Evolutionary conservation across 2,888 invertebrate genomes (phyloP), one percentile per base, ranked within the genome.

Genomic region (Limnephilus lunatus): DNA sequence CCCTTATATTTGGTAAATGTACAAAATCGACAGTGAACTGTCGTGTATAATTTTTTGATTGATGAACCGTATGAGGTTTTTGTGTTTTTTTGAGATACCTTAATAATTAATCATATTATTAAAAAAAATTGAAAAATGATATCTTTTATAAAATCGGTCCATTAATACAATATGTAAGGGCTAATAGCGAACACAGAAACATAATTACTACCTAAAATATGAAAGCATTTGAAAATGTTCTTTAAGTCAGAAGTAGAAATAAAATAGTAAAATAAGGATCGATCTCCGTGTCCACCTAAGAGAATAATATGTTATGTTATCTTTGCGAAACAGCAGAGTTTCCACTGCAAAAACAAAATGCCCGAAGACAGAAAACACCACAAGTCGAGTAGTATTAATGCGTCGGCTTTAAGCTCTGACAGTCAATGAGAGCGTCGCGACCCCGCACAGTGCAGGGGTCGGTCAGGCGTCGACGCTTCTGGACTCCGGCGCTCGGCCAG

Each of bases 391-490:
- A 4, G 31, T 82, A 82, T 82, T 82, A 82, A 32, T 82, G 68
- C 25, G 25, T 9, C n/a, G 25, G 25, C 31, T 82, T 82, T 82
- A 32, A 82, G 32, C 15, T 68, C 68, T 68, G 68, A 68, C 68
- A 68, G 68, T n/a, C 68, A n/a, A 68, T n/a, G 68, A 7, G 68
- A 9, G 25, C 68, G 68, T 68, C 68, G 68, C 68, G 68, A n/a
- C 68, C 25, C 68, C 2, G 68, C 68, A 68, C 68, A 68, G 68
- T 9, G 68, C 68, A 68, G 68, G 68, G 68, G 39, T n/a, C 39
- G 48, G 89, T 44, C 82, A 53, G 89, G 9, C 89, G 81, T n/a
- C 35, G 39, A 89, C 89, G 81, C 15, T 44, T 81, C 81, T 39
- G n/a, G 39, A 44, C 89, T 30, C 30, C 30, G 30, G 39, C 32